Evolutionary conservation across 2,797 vertebrate species (phyloP).

Genomic region (Geotrypetes seraphini): DNA sequence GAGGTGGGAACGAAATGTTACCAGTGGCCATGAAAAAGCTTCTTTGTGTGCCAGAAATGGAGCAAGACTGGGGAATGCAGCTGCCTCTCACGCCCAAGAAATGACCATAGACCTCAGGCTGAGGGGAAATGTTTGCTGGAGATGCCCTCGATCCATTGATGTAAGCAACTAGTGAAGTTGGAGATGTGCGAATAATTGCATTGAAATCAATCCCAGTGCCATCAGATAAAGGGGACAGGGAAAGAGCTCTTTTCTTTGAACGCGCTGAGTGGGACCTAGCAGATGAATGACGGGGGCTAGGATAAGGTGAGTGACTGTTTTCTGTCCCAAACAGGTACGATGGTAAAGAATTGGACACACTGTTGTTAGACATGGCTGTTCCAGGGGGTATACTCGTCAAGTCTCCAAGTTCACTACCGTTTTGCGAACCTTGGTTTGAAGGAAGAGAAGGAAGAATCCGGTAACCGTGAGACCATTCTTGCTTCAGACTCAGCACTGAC

Average conservation of each 20-base stretch:
- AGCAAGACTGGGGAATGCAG: constrained; percentile 62
- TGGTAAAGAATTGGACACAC: constrained; percentile 60
- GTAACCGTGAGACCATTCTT: constrained; percentile 77
- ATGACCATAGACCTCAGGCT: constrained; percentile 85
- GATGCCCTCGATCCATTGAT: constrained; percentile 78
- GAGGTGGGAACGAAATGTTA: constrained; percentile 24
- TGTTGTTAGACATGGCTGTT: constrained; percentile 58
- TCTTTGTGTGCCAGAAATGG: constrained; percentile 40
- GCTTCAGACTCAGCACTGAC: constrained; percentile 66
- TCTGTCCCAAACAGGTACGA: constrained; percentile 73
- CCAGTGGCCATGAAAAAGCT: constrained; percentile 35
- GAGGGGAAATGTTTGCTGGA: constrained; percentile 65
- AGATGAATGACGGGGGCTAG: constrained; percentile 58
- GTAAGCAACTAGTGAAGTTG: constrained; percentile 86
- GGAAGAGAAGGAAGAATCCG: constrained; percentile 64
- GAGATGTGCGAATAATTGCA: constrained; percentile 86
- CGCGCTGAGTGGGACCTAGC: constrained; percentile 38
- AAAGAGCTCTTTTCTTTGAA: constrained; percentile 77
- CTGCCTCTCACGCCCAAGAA: constrained; percentile 82
- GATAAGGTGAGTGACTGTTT: constrained; percentile 39
- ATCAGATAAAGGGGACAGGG: constrained; percentile 80
- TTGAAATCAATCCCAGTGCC: constrained; percentile 83
- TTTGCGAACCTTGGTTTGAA: constrained; percentile 46
- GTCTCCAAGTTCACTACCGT: constrained; percentile 55
- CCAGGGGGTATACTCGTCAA: constrained; percentile 51